Base-by-base conservation (phyloP, 1,140 invertebrate genomes). In the Drosophila nannoptera region DNA sequence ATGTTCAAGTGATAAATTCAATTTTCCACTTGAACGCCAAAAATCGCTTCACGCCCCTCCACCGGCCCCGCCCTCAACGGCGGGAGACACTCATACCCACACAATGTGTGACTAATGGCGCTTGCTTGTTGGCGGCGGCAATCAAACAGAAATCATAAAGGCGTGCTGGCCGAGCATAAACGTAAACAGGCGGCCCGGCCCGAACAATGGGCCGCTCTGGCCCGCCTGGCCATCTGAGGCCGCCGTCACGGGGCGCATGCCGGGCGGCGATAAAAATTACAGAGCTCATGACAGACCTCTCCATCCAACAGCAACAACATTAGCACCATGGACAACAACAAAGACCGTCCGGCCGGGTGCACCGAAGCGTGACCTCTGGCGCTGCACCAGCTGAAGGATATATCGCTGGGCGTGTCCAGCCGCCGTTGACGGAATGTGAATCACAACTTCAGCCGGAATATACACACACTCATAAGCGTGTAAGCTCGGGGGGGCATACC, bases 1-100 rank as follows among this genome's bases (percentile, higher is more conserved):
- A 86, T 80, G 77, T 86, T 86, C 81, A 86, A 86, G 81, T 86
- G 81, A 86, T 86, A 86, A 86, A 86, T 86, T 86, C 81, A 86
- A 86, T 86, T 86, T 86, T 86, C 81, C 81, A 86, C 81, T 86
- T 86, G 82, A 86, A 69, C 77, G 82, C 74, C 77, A 64, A 69
- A 49, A 65, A 65, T 63, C 55, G 49, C 35, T 45, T 46, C 53
- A 38, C 58, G 29, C 42, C 40, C 48, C 12, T 46, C 29, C 38
- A 32, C 12, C 32, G 32, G 2, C 22, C 31, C 14, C 2, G 6
- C 8, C 4, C 22, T 16, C 22, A 40, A 12, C n/a, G 22, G 3
- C 8, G 0, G 4, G 4, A n/a, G 2, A 6, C 7, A 0, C 32
- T 31, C 22, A 12, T 33, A 16, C 16, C 33, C 8, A 9, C 42